Evolutionary conservation across 2,113 vertebrate genomes (phyloP).

Genomic region (Charadrius vociferus): DNA sequence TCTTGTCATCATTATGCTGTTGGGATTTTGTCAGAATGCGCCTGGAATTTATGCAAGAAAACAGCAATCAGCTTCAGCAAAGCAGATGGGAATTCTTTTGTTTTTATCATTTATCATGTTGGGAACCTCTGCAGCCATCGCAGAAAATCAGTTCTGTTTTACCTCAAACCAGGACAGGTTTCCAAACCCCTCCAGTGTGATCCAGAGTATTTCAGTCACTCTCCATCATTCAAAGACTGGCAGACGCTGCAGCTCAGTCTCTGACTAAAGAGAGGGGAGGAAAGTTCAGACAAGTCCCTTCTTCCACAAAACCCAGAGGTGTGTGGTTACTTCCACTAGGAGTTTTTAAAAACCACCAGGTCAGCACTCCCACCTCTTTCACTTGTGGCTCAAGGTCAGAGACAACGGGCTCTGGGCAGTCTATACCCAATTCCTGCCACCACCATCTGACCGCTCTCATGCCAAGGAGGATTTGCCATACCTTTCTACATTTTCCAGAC

Average conservation of each 20-base stretch:
- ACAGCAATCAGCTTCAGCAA: slow-evolving; percentile 38
- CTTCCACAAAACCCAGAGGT: background rate
- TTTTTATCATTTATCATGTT: background rate
- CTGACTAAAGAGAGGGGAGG: background rate
- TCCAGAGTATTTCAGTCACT: background rate
- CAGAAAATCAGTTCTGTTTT: background rate
- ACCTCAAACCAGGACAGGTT: background rate
- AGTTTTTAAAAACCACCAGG: background rate
- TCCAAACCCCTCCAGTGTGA: background rate
- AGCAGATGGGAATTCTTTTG: background rate
- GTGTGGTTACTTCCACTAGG: background rate
- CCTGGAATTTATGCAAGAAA: slow-evolving; percentile 50
- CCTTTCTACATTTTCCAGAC: background rate
- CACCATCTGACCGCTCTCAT: background rate
- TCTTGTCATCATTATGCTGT: slow-evolving; percentile 53
- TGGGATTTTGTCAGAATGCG: slow-evolving; percentile 37
- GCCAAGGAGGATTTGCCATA: background rate
- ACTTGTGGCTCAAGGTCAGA: background rate
- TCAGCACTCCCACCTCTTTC: background rate
- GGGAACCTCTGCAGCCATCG: slow-evolving; percentile 13
- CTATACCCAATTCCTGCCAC: background rate
- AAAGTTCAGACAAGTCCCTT: background rate
- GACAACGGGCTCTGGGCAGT: background rate
- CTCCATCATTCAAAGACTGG: background rate
- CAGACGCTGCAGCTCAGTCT: fast-evolving